Percentiles rank a stretch among this genome's conserved stretches.
Conservation (phyloP, 2,113 vertebrate species). For the Tychaedon coryphoeus region DNA sequence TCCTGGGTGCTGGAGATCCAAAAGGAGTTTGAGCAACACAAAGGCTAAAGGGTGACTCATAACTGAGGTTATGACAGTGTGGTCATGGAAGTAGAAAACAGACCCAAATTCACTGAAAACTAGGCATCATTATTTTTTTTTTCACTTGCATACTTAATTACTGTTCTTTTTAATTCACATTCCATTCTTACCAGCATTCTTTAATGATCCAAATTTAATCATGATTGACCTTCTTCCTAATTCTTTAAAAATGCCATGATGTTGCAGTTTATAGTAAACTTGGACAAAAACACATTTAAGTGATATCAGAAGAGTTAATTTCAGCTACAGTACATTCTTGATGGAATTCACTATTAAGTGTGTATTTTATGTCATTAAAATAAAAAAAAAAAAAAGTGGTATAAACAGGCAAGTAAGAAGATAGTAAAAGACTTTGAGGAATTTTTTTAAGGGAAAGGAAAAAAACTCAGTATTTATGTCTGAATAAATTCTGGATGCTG, state of each 20-base stretch:
- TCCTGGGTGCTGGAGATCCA: not conserved
- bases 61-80: not conserved
- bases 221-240: not conserved
- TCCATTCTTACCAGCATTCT: not conserved
- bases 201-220: not conserved
- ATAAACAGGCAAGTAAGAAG: not conserved
- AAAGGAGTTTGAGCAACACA: not conserved
- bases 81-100: not conserved
- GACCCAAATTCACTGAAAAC: not conserved
- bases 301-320: not conserved
- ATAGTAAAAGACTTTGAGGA: fast-evolving
- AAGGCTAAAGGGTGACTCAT: not conserved
- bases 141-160: not conserved
- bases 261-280: not conserved
- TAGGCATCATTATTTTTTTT: not conserved
- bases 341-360: not conserved
- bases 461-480: not conserved
- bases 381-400: not conserved
- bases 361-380: not conserved
- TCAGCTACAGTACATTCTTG: not conserved
- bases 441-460: not conserved
- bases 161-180: not conserved
- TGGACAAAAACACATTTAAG: not conserved
- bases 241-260: not conserved
- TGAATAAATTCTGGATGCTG: not conserved